Evolutionary conservation across 2,797 vertebrate genomes (phyloP).

Genomic region (Poecilia wingei): DNA sequence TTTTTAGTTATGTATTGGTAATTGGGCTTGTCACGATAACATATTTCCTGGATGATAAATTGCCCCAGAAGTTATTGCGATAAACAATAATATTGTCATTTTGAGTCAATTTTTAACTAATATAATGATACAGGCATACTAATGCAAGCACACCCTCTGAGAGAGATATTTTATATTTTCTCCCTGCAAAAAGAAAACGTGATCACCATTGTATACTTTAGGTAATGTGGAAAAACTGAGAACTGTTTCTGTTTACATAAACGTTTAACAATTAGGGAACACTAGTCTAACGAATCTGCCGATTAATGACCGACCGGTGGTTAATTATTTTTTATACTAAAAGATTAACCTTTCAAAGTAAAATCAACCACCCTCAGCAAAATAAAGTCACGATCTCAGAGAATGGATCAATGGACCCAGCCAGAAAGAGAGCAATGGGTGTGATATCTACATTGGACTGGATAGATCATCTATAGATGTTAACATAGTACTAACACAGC

Average conservation of each 20-base stretch:
- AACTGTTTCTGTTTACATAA: not conserved
- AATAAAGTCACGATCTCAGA: not conserved
- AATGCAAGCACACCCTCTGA: no score
- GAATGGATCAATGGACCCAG: not conserved
- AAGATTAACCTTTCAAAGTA: not conserved
- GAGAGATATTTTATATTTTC: not conserved
- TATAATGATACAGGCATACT: no score
- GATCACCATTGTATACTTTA: not conserved
- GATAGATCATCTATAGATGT: not conserved
- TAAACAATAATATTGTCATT: no score
- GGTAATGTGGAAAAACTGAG: not conserved
- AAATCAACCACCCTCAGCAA: not conserved
- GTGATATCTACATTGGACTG: not conserved
- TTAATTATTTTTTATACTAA: not conserved
- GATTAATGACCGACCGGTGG: not conserved
- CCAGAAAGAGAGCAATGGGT: not conserved
- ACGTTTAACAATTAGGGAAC: not conserved
- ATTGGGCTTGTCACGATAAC: not conserved
- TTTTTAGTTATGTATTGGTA: not conserved
- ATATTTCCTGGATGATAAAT: no score
- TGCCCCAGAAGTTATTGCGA: no score
- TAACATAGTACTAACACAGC: not conserved
- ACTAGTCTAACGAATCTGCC: not conserved
- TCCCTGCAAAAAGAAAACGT: not conserved
- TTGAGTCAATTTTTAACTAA: no score